phyloP scores from a whole-genome alignment of 2,888 invertebrate genomes.

The Epirrhoe alternata region DNA sequence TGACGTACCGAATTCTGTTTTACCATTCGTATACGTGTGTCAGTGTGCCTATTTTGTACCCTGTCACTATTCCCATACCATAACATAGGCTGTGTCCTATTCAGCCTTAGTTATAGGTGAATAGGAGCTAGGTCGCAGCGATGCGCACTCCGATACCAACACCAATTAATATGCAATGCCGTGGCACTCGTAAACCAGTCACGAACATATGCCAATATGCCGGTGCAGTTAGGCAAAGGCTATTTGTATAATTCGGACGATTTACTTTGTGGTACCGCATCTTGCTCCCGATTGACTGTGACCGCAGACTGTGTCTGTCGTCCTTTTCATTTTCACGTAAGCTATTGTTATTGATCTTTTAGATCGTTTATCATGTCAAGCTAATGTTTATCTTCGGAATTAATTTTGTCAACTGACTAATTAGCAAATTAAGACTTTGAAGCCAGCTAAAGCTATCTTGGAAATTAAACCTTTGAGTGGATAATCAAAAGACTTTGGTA shows the following conservation, averaged over 20 bases:
- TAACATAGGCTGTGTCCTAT: slow-evolving; percentile 34
- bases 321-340: slow-evolving; percentile 21
- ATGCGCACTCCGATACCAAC: slow-evolving; percentile 78
- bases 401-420: not conserved
- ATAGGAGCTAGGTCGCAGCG: slow-evolving; percentile 74
- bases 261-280: slow-evolving; percentile 56
- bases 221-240: slow-evolving; percentile 77
- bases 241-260: slow-evolving; percentile 80
- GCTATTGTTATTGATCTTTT: not conserved
- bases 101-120: slow-evolving; percentile 43
- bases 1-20: slow-evolving; percentile 17
- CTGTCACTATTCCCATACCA: slow-evolving; percentile 33
- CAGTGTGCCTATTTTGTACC: slow-evolving; percentile 25
- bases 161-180: slow-evolving; percentile 84
- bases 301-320: slow-evolving; percentile 21
- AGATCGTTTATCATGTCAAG: not conserved
- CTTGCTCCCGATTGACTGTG: slow-evolving; percentile 32
- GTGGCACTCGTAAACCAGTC: slow-evolving; percentile 82
- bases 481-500: no score
- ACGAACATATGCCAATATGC: slow-evolving; percentile 84
- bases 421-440: no score
- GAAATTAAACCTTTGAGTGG: no score
- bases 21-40: slow-evolving; percentile 30
- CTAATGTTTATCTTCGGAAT: not conserved
- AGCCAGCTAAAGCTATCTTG: no score